These are phyloP conservation scores for Poeciliopsis presidionis DNA, from an alignment of 2,797 vertebrate genomes.

Conservation along the genomic window DNA sequence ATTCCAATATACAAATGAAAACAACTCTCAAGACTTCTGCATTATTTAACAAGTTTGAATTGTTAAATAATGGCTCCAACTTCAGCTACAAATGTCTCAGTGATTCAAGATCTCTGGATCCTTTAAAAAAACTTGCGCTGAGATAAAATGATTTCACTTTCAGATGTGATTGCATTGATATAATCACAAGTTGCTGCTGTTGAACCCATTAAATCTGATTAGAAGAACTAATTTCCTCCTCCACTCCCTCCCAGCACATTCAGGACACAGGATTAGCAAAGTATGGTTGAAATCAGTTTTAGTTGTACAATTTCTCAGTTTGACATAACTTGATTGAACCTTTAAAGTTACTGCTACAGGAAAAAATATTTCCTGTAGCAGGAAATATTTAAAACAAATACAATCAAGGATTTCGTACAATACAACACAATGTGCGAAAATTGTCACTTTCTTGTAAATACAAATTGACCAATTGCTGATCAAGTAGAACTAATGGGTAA, in stretches of 20 bases:
- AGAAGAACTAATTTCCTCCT: neutral
- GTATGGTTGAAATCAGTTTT: neutral
- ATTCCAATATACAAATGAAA: neutral
- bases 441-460: too few relatives aligned
- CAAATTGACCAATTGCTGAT: too few relatives aligned
- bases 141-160: neutral
- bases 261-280: neutral
- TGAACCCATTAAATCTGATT: neutral
- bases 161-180: neutral
- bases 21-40: neutral
- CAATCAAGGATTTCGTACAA: too few relatives aligned
- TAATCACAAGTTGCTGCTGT: slow-evolving; percentile 1
- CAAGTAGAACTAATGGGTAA: too few relatives aligned
- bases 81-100: neutral
- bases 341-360: neutral
- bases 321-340: neutral
- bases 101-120: neutral
- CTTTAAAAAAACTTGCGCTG: neutral
- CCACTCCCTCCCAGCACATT: neutral
- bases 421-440: too few relatives aligned
- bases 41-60: neutral
- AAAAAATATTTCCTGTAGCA: neutral
- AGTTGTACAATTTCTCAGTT: neutral
- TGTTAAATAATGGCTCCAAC: neutral
- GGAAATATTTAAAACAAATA: too few relatives aligned